Percentiles rank a stretch among this genome's conserved stretches.
These are phyloP conservation scores for Chelidonichthys spinosus DNA, from an alignment of 2,797 vertebrate genomes.

Conservation along the genomic window DNA sequence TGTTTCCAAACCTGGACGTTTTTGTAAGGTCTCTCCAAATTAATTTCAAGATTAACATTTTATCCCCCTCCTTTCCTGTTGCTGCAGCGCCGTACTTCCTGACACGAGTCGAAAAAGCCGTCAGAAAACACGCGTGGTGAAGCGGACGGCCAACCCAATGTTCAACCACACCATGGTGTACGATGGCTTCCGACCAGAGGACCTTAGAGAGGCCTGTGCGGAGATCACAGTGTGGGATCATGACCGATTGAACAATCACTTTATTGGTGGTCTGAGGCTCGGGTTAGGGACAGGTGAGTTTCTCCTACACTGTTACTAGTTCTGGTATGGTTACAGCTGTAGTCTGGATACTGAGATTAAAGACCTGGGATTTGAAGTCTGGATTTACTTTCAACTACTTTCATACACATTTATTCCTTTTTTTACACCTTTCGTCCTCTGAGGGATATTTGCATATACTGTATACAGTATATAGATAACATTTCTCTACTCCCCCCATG, in stretches of 20 bases:
- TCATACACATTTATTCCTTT: background rate
- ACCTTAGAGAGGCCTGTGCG: slow-evolving; percentile 90
- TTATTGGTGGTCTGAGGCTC: slow-evolving; percentile 92
- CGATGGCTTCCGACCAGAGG: slow-evolving; percentile 89
- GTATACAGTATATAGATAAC: too few species aligned
- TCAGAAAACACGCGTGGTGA: slow-evolving; percentile 92
- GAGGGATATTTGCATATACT: too few species aligned
- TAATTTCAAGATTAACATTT: background rate
- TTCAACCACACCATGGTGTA: slow-evolving; percentile 99
- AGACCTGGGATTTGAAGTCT: background rate
- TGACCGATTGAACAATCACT: slow-evolving; percentile 90
- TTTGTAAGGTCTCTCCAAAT: background rate
- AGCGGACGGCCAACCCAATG: slow-evolving; percentile 88
- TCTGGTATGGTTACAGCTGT: background rate
- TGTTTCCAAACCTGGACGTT: too few species aligned
- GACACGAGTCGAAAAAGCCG: slow-evolving; percentile 90
- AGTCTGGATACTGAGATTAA: background rate
- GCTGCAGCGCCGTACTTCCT: slow-evolving; percentile 89
- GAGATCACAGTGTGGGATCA: slow-evolving; percentile 97
- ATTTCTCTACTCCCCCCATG: too few species aligned
- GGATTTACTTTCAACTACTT: background rate
- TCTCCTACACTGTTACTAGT: background rate
- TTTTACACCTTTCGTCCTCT: background rate
- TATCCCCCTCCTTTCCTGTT: background rate
- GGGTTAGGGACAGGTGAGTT: slow-evolving; percentile 90